phyloP scores from a whole-genome alignment of 2,888 invertebrate genomes.

The Elegia similella region DNA sequence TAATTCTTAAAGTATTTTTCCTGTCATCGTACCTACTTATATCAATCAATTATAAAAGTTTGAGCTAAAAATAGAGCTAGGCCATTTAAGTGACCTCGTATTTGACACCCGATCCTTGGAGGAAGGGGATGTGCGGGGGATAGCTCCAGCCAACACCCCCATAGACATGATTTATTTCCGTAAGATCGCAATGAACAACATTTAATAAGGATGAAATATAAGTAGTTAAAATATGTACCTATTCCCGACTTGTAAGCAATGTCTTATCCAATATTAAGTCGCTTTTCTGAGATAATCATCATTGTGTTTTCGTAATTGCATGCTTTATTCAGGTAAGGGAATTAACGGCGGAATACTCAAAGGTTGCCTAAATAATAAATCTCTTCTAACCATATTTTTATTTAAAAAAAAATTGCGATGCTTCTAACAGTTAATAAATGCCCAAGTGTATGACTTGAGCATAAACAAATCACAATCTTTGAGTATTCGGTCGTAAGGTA shows the following conservation, averaged over 20 bases:
- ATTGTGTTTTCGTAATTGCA: not conserved
- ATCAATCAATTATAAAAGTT: slow-evolving; percentile 35
- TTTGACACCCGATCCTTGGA: slow-evolving; percentile 38
- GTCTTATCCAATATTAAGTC: not conserved
- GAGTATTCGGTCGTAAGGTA: too few species aligned
- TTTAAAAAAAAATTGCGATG: too few species aligned
- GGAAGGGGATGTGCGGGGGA: slow-evolving; percentile 23
- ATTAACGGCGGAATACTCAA: too few species aligned
- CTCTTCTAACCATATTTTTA: too few species aligned
- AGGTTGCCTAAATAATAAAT: too few species aligned
- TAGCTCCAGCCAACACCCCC: slow-evolving; percentile 29
- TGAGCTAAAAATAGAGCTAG: slow-evolving; percentile 51
- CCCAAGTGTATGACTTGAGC: too few species aligned
- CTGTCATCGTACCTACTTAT: too few species aligned
- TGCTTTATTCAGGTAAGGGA: too few species aligned
- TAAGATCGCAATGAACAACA: slow-evolving; percentile 45
- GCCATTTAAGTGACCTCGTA: slow-evolving; percentile 48
- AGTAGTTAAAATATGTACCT: slow-evolving; percentile 16
- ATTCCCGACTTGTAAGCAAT: not conserved
- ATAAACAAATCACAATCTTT: too few species aligned
- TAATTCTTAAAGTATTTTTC: too few species aligned
- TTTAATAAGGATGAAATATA: slow-evolving; percentile 42
- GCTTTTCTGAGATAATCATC: too few species aligned
- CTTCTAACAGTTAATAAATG: too few species aligned
- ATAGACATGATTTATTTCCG: slow-evolving; percentile 55